Base-by-base conservation (phyloP, 1,140 invertebrate species). In the Meteorus sp. region DNA sequence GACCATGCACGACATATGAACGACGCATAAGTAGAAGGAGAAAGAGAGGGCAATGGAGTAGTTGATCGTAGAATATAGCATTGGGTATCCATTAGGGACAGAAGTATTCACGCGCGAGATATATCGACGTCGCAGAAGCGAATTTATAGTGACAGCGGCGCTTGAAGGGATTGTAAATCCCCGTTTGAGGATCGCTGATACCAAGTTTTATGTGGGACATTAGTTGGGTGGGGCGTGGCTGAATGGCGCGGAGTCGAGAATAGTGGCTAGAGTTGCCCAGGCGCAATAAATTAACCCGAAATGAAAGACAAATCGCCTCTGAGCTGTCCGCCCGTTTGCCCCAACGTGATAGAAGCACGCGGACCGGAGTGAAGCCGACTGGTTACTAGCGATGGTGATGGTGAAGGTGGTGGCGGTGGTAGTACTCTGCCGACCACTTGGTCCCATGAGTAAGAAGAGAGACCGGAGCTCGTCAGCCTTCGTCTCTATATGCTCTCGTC, bases 81-180 rank as follows among this genome's bases (percentile, higher is more conserved):
- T 65, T 69, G 69, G 73, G n/a, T 76, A 77, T 77, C 76, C 76
- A 79, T 78, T 79, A 76, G 72, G 70, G 74, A 78, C 75, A 79
- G 71, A 78, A 77, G 76, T 79, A 78, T 77, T 78, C 76, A 73
- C 71, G 66, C 73, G 67, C 61, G 67, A 75, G 72, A 73, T 74
- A 75, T 74, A 79, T 76, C 73, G 72, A 73, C 72, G 76, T 76
- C 71, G 70, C 72, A 71, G 63, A 64, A 60, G 65, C 67, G 67
- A 73, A 78, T 78, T 77, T 78, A 78, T 78, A 69, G 75, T 73
- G 75, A 77, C 74, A 77, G 75, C 68, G 70, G 73, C 72, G 76
- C 76, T 80, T 79, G 76, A 78, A 80, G 77, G 76, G 77, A 80
- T 80, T 80, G 78, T 79, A 80, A 80, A 80, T 80, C 78, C 77